Conservation (phyloP, 2,888 invertebrate genomes). For the Xiphydria camelus region DNA sequence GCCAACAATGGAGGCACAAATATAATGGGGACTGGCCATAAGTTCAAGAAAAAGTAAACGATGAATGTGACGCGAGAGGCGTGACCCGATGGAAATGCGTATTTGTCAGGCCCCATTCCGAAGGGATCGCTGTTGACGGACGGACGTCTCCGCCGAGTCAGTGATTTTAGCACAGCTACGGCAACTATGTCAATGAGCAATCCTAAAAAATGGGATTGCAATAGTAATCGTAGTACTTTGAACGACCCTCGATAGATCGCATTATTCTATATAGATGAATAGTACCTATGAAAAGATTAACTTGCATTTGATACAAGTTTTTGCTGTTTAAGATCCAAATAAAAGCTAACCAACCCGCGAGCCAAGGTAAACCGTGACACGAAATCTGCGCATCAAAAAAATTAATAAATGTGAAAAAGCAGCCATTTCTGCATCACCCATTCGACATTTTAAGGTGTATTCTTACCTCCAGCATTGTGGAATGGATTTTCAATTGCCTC, state of each 20-base stretch:
- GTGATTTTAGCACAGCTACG: slow-evolving; percentile 77
- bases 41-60: slow-evolving; percentile 70
- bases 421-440: too few relatives aligned
- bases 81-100: slow-evolving; percentile 94
- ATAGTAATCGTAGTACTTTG: too few relatives aligned
- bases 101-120: slow-evolving; percentile 84
- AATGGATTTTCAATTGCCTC: slow-evolving; percentile 54
- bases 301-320: slow-evolving; percentile 76
- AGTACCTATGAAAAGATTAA: slow-evolving; percentile 83
- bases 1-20: slow-evolving; percentile 68
- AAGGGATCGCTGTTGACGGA: slow-evolving; percentile 66
- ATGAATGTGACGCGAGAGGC: slow-evolving; percentile 82
- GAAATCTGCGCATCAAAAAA: slow-evolving; percentile 67
- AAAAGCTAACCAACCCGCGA: slow-evolving; percentile 75
- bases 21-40: slow-evolving; percentile 67
- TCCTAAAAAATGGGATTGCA: slow-evolving; percentile 63
- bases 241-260: slow-evolving; percentile 5
- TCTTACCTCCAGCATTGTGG: slow-evolving; percentile 61
- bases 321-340: slow-evolving; percentile 76
- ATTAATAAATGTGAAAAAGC: slow-evolving; percentile 1
- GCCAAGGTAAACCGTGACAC: slow-evolving; percentile 88
- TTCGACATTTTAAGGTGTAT: background rate
- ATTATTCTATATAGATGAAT: slow-evolving; percentile 14
- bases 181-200: slow-evolving; percentile 79
- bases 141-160: slow-evolving; percentile 78